These are phyloP conservation scores for Pyralis farinalis DNA, from an alignment of 2,888 invertebrate species.

Conservation along the genomic window DNA sequence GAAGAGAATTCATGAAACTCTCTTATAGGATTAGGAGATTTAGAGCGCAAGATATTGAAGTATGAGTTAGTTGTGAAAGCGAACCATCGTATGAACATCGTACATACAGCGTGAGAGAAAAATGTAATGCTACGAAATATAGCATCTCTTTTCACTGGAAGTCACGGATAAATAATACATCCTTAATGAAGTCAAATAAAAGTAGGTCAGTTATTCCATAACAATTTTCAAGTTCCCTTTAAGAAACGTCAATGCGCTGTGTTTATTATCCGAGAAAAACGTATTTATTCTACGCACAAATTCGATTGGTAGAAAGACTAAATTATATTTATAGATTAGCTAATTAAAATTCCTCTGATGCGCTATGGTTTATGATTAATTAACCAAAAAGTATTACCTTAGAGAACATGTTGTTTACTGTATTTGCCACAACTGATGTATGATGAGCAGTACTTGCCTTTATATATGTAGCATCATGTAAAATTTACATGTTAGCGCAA, in stretches of 20 bases:
- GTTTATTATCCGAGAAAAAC: too few species aligned
- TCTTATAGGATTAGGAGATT: too few species aligned
- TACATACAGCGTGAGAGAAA: background rate
- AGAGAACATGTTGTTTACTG: constrained; percentile 47
- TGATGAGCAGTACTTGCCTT: constrained; percentile 22
- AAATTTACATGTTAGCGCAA: constrained; percentile 16
- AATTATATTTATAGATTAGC: background rate
- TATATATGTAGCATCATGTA: constrained; percentile 33
- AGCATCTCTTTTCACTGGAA: background rate
- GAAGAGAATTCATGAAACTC: too few species aligned
- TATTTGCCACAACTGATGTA: constrained; percentile 37
- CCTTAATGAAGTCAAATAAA: background rate
- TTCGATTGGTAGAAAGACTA: too few species aligned
- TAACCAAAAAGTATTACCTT: constrained; percentile 30
- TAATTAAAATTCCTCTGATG: constrained; percentile 6
- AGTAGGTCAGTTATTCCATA: background rate
- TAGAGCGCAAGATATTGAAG: too few species aligned
- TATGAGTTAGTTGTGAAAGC: too few species aligned
- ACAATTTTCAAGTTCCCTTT: background rate
- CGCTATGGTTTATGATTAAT: background rate
- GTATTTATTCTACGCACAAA: too few species aligned
- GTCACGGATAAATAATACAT: too few species aligned
- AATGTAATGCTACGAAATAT: background rate
- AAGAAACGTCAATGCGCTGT: too few species aligned
- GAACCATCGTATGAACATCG: background rate